Base-by-base conservation (phyloP, 2,797 vertebrate genomes). In the Characodon lateralis region DNA sequence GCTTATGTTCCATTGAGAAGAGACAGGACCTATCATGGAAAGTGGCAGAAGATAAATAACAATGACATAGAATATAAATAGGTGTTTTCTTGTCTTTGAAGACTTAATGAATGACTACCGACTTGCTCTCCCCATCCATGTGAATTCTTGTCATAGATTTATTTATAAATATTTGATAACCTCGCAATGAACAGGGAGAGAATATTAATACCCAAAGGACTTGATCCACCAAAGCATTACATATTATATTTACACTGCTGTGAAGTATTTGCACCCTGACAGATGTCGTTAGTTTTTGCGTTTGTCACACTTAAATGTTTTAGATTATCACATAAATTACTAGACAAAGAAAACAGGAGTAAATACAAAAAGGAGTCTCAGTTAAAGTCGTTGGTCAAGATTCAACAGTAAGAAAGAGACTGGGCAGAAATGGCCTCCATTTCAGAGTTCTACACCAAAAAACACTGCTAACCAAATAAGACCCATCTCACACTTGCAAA, bases 81-180 rank as follows among this genome's bases (percentile, higher is more conserved):
- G 22, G 74, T 68, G 70, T 76, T 59, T 53, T 51, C 58, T 48
- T n/a, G 43, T 70, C 24, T 70, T 46, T 70, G 51, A 78, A 65
- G 72, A 51, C 70, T 76, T 73, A 73, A 80, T 80, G 78, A 78
- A 50, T 76, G 53, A 39, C 51, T 51, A 56, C 39, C 43, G n/a
- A 48, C 66, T 48, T 69, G 39, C 66, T 43, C 39, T 69, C n/a
- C 66, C 66, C 39, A 46, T 69, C 66, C n/a, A 1, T 48, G 24
- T 26, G 41, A 70, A 70, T 48, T 69, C 66, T 48, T 70, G 41
- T 70, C 48, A 58, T 26, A 70, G 43, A 48, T 70, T 48, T 70
- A 69, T 69, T 69, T 69, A 48, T 70, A 48, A 26, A 71, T 71
- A 53, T 53, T 20, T 35, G 26, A 71, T 18, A 16, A 13, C n/a